Evolutionary conservation across 1,140 invertebrate species (phyloP).

Genomic region (Holcopasites calliopsidis): DNA sequence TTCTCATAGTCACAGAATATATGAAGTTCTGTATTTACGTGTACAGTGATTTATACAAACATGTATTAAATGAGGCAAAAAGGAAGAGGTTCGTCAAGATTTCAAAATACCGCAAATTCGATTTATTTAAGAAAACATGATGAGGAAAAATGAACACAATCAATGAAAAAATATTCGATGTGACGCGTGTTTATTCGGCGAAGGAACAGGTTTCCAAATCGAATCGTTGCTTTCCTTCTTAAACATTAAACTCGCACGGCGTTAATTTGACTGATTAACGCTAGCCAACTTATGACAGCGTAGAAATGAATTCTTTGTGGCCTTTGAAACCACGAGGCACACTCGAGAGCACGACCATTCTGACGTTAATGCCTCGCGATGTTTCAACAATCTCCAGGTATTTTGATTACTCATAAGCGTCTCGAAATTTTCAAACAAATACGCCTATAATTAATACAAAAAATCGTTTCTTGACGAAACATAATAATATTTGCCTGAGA

Average conservation of each 20-base stretch:
- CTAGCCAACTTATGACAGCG: conserved; percentile 15
- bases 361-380: neutral
- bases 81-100: neutral
- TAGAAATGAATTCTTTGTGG: conserved; percentile 22
- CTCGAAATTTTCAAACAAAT: neutral
- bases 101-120: too few species aligned
- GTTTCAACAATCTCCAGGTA: neutral
- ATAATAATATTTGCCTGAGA: too few species aligned
- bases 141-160: neutral
- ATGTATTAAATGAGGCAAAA: neutral
- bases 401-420: neutral
- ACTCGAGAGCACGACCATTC: neutral
- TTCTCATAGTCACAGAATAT: conserved; percentile 65
- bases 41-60: neutral
- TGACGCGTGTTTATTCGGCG: conserved; percentile 8
- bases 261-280: conserved; percentile 29
- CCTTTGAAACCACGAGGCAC: neutral
- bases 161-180: neutral
- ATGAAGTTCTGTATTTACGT: conserved; percentile 31
- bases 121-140: neutral
- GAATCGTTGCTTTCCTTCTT: conserved; percentile 21
- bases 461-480: too few species aligned
- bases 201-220: conserved; percentile 20
- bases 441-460: neutral
- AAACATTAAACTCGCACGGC: conserved; percentile 5